A percentile compares a stretch with the other conserved stretches of the same genome.
These are phyloP conservation scores for Telmatherina bonti DNA, from an alignment of 2,797 vertebrate species.

Conservation along the genomic window DNA sequence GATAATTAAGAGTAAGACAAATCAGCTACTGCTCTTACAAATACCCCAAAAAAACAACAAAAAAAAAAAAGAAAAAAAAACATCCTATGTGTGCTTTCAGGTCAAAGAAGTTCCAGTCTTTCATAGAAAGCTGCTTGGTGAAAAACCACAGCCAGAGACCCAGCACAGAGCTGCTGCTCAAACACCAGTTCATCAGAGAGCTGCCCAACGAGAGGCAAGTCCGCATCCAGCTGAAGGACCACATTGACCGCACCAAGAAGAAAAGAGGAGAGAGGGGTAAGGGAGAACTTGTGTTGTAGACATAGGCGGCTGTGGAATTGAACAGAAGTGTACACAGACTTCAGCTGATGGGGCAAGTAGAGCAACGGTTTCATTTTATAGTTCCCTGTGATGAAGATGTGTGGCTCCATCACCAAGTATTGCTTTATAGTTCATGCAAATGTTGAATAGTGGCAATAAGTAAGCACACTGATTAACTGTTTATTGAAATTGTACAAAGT, in stretches of 20 bases:
- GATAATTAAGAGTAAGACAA: not conserved
- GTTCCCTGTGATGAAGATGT: not conserved
- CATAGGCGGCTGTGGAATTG: not conserved
- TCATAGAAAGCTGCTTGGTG: constrained; percentile 94
- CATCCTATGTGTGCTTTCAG: constrained; percentile 75
- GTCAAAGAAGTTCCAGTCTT: constrained; percentile 96
- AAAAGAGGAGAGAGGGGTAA: constrained; percentile 94
- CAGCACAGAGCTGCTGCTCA: constrained; percentile 92
- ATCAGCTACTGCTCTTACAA: not conserved
- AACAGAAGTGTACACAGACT: not conserved
- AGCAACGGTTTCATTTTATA: not conserved
- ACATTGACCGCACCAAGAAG: constrained; percentile 96
- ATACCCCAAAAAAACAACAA: too few relatives aligned
- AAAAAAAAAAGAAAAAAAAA: too few relatives aligned
- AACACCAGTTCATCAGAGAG: constrained; percentile 92
- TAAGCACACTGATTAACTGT: too few relatives aligned
- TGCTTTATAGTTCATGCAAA: too few relatives aligned
- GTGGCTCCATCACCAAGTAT: too few relatives aligned
- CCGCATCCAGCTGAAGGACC: constrained; percentile 97
- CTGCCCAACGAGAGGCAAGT: constrained; percentile 92
- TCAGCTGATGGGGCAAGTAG: not conserved
- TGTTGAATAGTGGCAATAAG: too few relatives aligned
- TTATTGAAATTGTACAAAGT: too few relatives aligned
- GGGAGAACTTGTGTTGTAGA: not conserved
- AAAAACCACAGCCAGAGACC: constrained; percentile 93